A percentile compares a stretch with the other conserved stretches of the same genome.
Evolutionary conservation across 2,888 invertebrate species (phyloP).

Genomic region (Villa cingulata): DNA sequence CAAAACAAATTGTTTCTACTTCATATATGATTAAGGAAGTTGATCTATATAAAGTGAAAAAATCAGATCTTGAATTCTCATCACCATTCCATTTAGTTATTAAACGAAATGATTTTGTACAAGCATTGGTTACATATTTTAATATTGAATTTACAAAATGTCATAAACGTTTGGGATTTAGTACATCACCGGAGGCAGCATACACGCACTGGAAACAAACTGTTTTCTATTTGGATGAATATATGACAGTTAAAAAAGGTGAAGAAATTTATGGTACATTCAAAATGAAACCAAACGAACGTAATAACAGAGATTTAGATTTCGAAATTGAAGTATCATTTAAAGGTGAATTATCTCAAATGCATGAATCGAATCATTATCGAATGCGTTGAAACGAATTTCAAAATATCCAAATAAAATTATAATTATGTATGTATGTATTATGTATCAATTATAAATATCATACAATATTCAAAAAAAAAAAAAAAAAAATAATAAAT

Average conservation of each 20-base stretch:
- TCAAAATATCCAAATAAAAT: too few species aligned
- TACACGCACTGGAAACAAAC: constrained; percentile 98
- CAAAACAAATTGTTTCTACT: constrained; percentile 95
- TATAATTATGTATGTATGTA: too few species aligned
- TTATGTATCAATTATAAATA: too few species aligned
- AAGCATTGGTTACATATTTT: constrained; percentile 97
- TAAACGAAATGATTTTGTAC: constrained; percentile 88
- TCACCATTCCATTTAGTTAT: constrained; percentile 73
- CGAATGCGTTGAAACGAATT: constrained; percentile 82
- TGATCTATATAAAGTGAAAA: constrained; percentile 94
- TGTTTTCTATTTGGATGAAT: constrained; percentile 96
- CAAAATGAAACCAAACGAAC: constrained; percentile 86
- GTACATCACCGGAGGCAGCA: constrained; percentile 92
- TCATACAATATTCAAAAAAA: too few species aligned
- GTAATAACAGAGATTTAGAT: constrained; percentile 95
- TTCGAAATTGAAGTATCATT: constrained; percentile 88
- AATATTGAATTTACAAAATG: constrained; percentile 99
- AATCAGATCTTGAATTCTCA: constrained; percentile 83
- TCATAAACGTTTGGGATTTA: constrained; percentile 96
- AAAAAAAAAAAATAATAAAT: too few species aligned
- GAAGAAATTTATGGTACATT: constrained; percentile 90
- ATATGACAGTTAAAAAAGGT: constrained; percentile 87
- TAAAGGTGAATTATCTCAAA: constrained; percentile 74
- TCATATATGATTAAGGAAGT: constrained; percentile 93
- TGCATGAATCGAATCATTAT: constrained; percentile 74